Conservation (phyloP, 2,113 vertebrate genomes). For the Neodon shergylaensis region DNA sequence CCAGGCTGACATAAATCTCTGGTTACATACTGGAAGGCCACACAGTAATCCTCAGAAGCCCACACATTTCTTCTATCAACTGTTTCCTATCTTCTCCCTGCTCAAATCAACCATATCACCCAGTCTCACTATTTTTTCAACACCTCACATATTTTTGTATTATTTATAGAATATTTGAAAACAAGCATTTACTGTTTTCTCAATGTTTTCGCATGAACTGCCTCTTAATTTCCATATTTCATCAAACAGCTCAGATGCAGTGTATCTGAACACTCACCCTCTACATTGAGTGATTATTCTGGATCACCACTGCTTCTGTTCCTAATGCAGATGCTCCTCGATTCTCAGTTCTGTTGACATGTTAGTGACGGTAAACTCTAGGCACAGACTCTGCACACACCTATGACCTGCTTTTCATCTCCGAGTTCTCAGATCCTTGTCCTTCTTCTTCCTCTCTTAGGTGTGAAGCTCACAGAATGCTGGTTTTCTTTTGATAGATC, state of each 20-base stretch:
- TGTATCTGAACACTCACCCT: background rate
- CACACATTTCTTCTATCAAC: background rate
- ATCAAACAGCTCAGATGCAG: background rate
- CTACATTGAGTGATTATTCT: background rate
- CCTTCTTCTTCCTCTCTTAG: background rate
- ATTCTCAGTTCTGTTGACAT: background rate
- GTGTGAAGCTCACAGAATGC: background rate
- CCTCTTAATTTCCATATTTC: too few species aligned
- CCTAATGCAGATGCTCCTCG: background rate
- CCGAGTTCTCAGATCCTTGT: background rate
- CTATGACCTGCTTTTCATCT: background rate
- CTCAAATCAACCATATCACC: background rate
- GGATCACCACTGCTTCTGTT: background rate
- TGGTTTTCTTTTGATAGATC: background rate
- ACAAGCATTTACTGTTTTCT: background rate
- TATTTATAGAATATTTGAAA: background rate
- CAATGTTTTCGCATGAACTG: too few species aligned
- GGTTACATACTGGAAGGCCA: background rate
- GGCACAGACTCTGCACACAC: background rate
- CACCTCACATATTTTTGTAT: background rate
- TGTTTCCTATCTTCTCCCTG: background rate
- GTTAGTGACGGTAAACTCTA: background rate
- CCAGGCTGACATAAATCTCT: background rate
- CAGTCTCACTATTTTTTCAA: background rate
- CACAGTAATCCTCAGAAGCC: background rate